Conservation (phyloP, 2,113 vertebrate species). For the Poicephalus meyeri region DNA sequence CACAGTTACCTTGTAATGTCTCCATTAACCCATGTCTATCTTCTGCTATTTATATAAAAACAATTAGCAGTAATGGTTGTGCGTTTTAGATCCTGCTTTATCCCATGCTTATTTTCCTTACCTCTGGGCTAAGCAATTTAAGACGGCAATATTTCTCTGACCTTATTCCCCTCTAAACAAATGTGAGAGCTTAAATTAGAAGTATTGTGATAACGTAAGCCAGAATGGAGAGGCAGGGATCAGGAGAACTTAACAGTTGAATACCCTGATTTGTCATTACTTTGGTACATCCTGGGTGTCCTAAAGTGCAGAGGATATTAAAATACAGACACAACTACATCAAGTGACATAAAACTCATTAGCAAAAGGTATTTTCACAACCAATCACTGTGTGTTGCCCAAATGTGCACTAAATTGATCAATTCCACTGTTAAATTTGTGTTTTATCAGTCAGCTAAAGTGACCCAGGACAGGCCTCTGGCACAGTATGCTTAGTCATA, state of each 20-base stretch:
- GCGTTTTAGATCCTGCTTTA: not conserved
- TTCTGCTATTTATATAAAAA: not conserved
- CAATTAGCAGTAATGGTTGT: not conserved
- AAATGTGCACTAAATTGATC: not conserved
- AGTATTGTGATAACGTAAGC: not conserved
- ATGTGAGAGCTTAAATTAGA: not conserved
- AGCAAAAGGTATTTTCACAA: not conserved
- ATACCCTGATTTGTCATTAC: not conserved
- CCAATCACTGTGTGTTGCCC: not conserved
- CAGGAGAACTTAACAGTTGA: not conserved
- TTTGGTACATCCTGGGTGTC: not conserved
- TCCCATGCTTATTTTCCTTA: not conserved
- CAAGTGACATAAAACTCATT: not conserved
- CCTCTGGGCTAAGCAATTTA: not conserved
- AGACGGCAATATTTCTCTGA: not conserved
- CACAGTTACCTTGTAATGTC: not conserved
- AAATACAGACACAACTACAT: not conserved
- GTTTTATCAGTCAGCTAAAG: not conserved
- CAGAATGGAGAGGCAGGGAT: not conserved
- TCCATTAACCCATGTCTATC: not conserved
- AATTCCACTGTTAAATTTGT: not conserved
- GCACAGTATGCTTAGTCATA: not conserved
- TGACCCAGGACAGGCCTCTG: not conserved
- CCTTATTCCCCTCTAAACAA: not conserved
- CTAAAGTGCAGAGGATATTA: not conserved